Conservation (phyloP, 2,888 invertebrate genomes). For the Scrobipalpa costella region DNA sequence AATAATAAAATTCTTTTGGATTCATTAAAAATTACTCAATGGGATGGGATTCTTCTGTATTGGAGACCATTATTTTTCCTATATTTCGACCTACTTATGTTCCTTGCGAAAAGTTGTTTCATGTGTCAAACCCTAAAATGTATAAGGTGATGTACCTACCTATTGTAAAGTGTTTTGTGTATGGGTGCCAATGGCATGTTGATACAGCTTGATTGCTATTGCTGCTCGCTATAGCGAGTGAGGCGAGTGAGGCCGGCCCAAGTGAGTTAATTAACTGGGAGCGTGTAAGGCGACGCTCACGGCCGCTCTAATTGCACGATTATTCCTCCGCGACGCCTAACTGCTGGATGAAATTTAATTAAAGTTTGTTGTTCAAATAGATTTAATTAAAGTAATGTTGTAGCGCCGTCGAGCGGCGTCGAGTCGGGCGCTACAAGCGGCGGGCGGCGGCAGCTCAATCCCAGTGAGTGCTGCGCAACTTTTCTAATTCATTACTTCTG, state of each 20-base stretch:
- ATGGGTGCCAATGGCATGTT: slow-evolving; percentile 40
- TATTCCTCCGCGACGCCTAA: slow-evolving; percentile 81
- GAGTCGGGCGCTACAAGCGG: too few species aligned
- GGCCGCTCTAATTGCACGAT: slow-evolving; percentile 81
- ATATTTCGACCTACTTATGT: too few species aligned
- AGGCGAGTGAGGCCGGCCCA: slow-evolving; percentile 48
- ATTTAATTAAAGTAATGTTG: slow-evolving; percentile 83
- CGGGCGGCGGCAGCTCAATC: slow-evolving; percentile 68
- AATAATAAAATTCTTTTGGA: too few species aligned
- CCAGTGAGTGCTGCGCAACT: slow-evolving; percentile 81
- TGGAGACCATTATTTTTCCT: too few species aligned
- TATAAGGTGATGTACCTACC: background rate
- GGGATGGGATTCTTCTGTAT: too few species aligned
- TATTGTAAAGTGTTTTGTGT: background rate
- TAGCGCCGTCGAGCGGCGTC: slow-evolving; percentile 60
- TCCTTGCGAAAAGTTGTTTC: too few species aligned
- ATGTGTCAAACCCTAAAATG: too few species aligned
- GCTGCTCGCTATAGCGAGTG: slow-evolving; percentile 36
- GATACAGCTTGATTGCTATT: slow-evolving; percentile 46
- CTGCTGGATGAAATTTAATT: slow-evolving; percentile 82
- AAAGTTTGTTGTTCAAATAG: slow-evolving; percentile 83
- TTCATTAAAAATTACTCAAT: too few species aligned
- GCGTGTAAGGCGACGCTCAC: slow-evolving; percentile 81
- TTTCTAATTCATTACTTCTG: slow-evolving; percentile 82
- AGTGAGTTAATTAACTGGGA: slow-evolving; percentile 80